Conservation (phyloP, 2,113 vertebrate genomes). For the Chionis minor region DNA sequence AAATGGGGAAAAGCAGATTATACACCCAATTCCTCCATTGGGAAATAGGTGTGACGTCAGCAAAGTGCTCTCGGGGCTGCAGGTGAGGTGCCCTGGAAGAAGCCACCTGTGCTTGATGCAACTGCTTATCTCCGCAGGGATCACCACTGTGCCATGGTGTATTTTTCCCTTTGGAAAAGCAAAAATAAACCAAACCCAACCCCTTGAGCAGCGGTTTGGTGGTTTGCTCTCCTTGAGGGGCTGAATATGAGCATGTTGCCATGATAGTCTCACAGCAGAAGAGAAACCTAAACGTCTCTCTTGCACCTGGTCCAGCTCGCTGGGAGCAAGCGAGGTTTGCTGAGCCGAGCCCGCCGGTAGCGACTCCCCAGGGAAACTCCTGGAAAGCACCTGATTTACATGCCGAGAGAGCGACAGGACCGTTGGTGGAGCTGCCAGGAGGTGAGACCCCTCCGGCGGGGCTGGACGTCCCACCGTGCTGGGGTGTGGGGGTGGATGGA, state of each 20-base stretch:
- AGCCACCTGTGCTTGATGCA: background rate
- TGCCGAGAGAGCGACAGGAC: background rate
- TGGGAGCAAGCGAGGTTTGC: background rate
- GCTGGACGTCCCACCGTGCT: background rate
- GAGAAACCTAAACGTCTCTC: background rate
- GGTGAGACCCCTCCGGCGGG: background rate
- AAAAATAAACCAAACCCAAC: background rate
- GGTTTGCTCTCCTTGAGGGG: background rate
- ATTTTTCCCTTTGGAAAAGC: background rate
- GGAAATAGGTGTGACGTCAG: background rate
- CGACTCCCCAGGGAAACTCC: background rate
- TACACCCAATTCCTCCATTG: rapidly evolving
- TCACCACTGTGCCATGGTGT: background rate
- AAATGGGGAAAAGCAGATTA: background rate
- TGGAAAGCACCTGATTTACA: background rate
- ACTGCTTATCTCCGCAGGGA: background rate
- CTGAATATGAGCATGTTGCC: background rate
- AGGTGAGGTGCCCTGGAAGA: background rate
- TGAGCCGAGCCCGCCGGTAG: background rate
- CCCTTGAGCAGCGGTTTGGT: background rate
- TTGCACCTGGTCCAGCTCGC: background rate
- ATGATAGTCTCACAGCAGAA: background rate
- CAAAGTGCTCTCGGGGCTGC: background rate
- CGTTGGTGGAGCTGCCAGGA: background rate
- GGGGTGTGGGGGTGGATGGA: background rate